These are phyloP conservation scores for Natator depressus DNA, from an alignment of 2,113 vertebrate genomes.

Conservation along the genomic window DNA sequence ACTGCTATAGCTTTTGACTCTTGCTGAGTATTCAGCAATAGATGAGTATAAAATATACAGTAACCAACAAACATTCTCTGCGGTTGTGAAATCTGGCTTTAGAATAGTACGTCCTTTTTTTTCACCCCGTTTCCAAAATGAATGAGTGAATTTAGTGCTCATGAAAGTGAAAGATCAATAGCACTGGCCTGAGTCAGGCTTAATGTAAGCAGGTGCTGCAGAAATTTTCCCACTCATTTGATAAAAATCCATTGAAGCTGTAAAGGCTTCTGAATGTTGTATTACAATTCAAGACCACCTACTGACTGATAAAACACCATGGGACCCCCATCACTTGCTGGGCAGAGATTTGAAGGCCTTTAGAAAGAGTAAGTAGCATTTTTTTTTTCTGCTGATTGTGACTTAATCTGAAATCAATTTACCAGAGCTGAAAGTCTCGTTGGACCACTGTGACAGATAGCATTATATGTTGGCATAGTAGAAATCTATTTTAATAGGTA, in stretches of 20 bases:
- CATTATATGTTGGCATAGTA: background rate
- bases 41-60: background rate
- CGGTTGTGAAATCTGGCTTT: background rate
- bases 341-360: background rate
- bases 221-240: accelerated
- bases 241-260: background rate
- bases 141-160: background rate
- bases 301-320: background rate
- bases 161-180: background rate
- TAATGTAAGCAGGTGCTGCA: background rate
- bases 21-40: background rate
- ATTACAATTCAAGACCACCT: background rate
- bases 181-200: background rate
- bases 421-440: background rate
- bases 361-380: background rate
- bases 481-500: background rate
- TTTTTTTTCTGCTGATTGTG: background rate
- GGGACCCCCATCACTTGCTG: background rate
- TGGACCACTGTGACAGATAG: background rate
- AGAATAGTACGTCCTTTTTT: background rate
- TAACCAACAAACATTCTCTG: background rate
- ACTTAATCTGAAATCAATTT: background rate
- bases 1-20: background rate
- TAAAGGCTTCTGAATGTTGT: background rate
- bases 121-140: background rate